Base-by-base conservation (phyloP, 2,797 vertebrate species). In the Hypotaenidia philippensis region DNA sequence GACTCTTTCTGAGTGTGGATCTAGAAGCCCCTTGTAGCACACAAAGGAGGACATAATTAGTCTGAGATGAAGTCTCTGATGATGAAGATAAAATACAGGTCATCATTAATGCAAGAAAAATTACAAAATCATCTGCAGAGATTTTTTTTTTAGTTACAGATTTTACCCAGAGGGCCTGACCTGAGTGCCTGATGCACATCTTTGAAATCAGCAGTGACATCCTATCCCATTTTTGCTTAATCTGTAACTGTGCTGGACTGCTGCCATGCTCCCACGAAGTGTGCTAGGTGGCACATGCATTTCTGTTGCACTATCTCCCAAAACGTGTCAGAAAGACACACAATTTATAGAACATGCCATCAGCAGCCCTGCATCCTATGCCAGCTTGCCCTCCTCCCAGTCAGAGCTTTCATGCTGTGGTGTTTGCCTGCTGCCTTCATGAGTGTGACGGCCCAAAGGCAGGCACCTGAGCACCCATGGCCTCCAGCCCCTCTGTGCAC, bases 291-390 rank as follows among this genome's bases (percentile, higher is more conserved):
- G 32, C 95, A 96, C 90, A 90, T 93, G 91, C 8, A 1, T 76
- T 47, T 84, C 93, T 90, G 41, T 38, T 86, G 57, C 2, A 1
- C 49, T 68, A 2, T 63, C 72, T 96, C 66, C 50, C 80, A 78
- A 94, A 96, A 93, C 59, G 50, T 96, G 89, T 96, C 91, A 90
- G 66, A 93, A 83, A 93, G 91, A 83, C 61, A 81, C 56, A 52
- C 27, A 49, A 77, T 83, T 86, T 85, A 45, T 40, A 87, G 70
- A 90, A 56, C 31, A 36, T 53, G 83, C 81, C 83, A 89, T 63
- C 40, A 82, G 44, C 75, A 84, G 44, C 50, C n/a, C 19, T 6
- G 23, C 45, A 50, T 77, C 45, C 41, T 88, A 11, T 85, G 49
- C 57, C 85, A 81, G 50, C 38, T 41, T 49, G 57, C 68, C 72